These are phyloP conservation scores for Pseudorasbora parva DNA, from an alignment of 2,113 vertebrate genomes.

Conservation along the genomic window DNA sequence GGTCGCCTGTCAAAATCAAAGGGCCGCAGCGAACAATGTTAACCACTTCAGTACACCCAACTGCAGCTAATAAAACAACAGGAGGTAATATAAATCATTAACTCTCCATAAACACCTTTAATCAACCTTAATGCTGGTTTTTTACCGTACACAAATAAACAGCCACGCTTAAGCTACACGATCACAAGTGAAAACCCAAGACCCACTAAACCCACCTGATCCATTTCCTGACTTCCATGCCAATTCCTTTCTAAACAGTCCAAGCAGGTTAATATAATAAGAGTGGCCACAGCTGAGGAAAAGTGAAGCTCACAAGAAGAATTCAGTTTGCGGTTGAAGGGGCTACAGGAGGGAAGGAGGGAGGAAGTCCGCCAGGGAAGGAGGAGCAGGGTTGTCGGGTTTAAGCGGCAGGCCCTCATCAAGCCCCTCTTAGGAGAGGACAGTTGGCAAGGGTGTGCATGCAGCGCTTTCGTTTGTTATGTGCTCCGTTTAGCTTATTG, in stretches of 20 bases:
- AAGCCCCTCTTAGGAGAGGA: background rate
- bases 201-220: constrained; percentile 24
- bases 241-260: constrained; percentile 16
- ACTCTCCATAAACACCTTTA: constrained; percentile 42
- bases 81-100: constrained; percentile 15
- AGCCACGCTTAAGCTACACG: background rate
- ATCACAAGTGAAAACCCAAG: background rate
- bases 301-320: background rate
- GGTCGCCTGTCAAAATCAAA: background rate
- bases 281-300: background rate
- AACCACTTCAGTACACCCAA: background rate
- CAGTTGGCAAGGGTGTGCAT: constrained; percentile 11
- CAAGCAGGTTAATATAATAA: background rate
- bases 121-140: background rate
- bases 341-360: background rate
- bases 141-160: constrained; percentile 19
- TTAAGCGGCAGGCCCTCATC: background rate
- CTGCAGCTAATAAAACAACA: constrained; percentile 43
- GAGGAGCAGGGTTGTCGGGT: constrained; percentile 14
- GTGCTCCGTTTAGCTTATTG: background rate
- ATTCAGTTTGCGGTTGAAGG: background rate
- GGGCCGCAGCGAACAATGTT: background rate
- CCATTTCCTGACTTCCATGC: background rate
- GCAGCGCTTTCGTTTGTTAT: background rate
- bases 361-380: background rate